phyloP scores from a whole-genome alignment of 2,888 invertebrate species.

The Mactromeris polynyma region DNA sequence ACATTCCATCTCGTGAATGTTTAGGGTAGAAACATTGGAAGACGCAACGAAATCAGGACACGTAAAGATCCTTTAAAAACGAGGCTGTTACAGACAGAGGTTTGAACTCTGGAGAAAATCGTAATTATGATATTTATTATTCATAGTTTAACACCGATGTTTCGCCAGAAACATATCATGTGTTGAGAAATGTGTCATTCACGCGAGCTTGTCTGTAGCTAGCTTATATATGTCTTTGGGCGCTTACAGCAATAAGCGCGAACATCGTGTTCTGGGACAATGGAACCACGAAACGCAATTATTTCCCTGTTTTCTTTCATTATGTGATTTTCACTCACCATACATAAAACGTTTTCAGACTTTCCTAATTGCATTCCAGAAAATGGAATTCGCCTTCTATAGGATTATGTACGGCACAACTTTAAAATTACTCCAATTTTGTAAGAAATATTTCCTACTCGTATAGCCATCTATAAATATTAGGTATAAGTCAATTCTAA shows the following conservation, averaged over 20 bases:
- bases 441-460: too few species aligned
- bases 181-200: conserved; percentile 14
- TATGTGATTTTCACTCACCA: too few species aligned
- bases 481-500: too few species aligned
- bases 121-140: conserved; percentile 14
- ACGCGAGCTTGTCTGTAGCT: not conserved
- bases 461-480: too few species aligned
- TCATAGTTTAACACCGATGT: not conserved
- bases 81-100: not conserved
- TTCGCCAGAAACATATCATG: not conserved
- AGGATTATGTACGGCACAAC: too few species aligned
- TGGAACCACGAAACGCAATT: too few species aligned
- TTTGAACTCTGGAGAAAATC: not conserved
- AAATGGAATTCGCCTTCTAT: too few species aligned
- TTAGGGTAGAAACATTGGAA: not conserved
- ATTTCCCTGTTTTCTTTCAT: too few species aligned
- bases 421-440: too few species aligned
- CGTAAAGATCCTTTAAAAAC: not conserved
- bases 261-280: not conserved
- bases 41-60: not conserved
- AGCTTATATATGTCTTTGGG: not conserved
- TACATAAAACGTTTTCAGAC: too few species aligned
- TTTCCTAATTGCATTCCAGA: too few species aligned
- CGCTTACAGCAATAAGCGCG: not conserved
- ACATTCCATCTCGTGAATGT: not conserved